A percentile compares a stretch with the other conserved stretches of the same genome.
Evolutionary conservation across 1,140 invertebrate genomes (phyloP).

Genomic region (Leguminivora glycinivorella): DNA sequence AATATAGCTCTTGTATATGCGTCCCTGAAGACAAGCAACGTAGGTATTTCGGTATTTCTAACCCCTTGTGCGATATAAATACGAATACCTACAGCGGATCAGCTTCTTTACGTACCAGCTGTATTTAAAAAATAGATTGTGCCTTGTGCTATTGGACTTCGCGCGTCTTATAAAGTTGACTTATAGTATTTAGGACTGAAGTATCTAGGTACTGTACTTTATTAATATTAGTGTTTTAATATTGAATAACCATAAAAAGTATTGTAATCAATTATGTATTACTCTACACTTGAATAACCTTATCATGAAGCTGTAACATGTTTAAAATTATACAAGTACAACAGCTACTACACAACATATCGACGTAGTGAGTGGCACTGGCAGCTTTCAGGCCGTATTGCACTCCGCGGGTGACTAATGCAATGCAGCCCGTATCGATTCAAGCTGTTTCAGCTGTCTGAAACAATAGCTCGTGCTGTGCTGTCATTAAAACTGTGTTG

Average conservation of each 20-base stretch:
- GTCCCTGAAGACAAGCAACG: conserved; percentile 4
- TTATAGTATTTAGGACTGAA: too few species aligned
- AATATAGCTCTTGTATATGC: not conserved
- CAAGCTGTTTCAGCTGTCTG: not conserved
- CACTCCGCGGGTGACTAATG: conserved; percentile 4
- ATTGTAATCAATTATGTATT: too few species aligned
- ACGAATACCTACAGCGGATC: not conserved
- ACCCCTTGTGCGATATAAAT: not conserved
- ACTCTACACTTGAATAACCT: too few species aligned
- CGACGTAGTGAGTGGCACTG: not conserved
- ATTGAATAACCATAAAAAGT: too few species aligned
- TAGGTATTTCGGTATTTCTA: too few species aligned
- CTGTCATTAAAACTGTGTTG: not conserved
- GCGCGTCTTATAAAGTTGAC: too few species aligned
- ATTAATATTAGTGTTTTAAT: too few species aligned
- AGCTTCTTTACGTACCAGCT: not conserved
- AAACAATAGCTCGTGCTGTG: not conserved
- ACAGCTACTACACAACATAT: not conserved
- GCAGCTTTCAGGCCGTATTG: conserved; percentile 7
- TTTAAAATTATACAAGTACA: too few species aligned
- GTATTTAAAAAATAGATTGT: too few species aligned
- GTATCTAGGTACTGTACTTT: too few species aligned
- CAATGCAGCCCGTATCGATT: conserved; percentile 1
- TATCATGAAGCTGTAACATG: too few species aligned
- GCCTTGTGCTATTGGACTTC: too few species aligned